A percentile compares a stretch with the other conserved stretches of the same genome.
Conservation (phyloP, 2,888 invertebrate genomes). For the Scaptomyza flava region DNA sequence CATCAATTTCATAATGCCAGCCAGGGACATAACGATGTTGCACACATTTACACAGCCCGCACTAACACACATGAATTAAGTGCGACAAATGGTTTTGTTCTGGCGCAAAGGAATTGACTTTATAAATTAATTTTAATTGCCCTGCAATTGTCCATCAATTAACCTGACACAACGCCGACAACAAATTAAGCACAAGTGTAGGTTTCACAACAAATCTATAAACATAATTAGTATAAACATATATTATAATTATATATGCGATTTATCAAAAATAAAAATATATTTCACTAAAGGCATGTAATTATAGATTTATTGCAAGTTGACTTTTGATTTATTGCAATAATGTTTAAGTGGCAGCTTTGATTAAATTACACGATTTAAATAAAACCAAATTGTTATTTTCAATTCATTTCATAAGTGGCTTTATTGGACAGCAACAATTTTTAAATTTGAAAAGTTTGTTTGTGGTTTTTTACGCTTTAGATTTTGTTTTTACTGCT, state of each 20-base stretch:
- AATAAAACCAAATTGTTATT: too few relatives aligned
- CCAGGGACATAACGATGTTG: slow-evolving; percentile 11
- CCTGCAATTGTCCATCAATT: slow-evolving; percentile 72
- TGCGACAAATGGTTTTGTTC: slow-evolving; percentile 51
- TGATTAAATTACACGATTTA: too few relatives aligned
- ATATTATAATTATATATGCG: too few relatives aligned
- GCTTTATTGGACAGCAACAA: too few relatives aligned
- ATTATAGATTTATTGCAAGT: background rate
- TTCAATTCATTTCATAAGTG: too few relatives aligned
- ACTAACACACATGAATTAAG: slow-evolving; percentile 52
- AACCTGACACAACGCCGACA: slow-evolving; percentile 37
- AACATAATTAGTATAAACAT: background rate
- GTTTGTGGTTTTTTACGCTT: too few relatives aligned
- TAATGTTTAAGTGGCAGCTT: background rate
- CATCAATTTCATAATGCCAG: slow-evolving; percentile 52
- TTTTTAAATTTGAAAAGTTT: too few relatives aligned
- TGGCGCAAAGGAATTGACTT: slow-evolving; percentile 24
- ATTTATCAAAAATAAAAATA: background rate
- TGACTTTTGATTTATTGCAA: background rate
- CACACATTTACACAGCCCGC: slow-evolving; percentile 1
- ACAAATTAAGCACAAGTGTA: slow-evolving; percentile 13
- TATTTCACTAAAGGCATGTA: background rate
- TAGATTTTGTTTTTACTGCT: background rate
- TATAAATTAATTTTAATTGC: slow-evolving; percentile 74
- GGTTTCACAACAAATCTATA: background rate